Base-by-base conservation (phyloP, 2,888 invertebrate species). In the Synergus itoensis region DNA sequence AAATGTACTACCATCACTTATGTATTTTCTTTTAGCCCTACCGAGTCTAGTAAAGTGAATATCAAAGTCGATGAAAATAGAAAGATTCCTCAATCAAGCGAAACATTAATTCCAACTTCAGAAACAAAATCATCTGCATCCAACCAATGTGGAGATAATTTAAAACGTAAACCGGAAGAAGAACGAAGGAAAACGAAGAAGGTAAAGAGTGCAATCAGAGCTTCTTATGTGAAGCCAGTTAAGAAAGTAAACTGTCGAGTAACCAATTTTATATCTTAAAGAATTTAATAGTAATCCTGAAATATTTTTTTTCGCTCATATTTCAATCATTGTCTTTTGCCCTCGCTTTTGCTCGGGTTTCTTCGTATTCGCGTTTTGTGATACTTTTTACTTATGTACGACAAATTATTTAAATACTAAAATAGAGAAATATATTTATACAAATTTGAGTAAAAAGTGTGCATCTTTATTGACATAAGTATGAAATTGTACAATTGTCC, bases 401-500 rank as follows among this genome's bases (percentile, higher is more conserved):
- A 11, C 5, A 48, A n/a, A 64, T 12, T 65, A 16, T 41, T 18
- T 65, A 4, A n/a, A 18, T 65, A 41, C 41, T 65, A 43, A 18
- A 12, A 16, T 48, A 69, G 14, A 48, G 21, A 14, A 69, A 28
- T 48, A 69, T 63, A 40, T 53, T 73, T 40, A 11, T 36, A 53
- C 73, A 73, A 57, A 60, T 60, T 36, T 77, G 36, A 84, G 83
- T 87, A 88, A 88, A 89, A 88, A 87, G 84, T 86, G 87, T 88
- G 86, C 87, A 87, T 88, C 76, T 86, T 86, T 86, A 87, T 88
- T 88, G 86, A 84, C 81, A 85, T 84, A 73, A 53, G 36, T 73
- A 87, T 87, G 81, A 82, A 87, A 83, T 87, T 85, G 81, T 87
- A 89, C 87, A 88, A 82, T 84, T 84, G 77, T 73, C 80, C 84